A percentile compares a stretch with the other conserved stretches of the same genome.
phyloP scores from a whole-genome alignment of 2,113 vertebrate genomes.

The Tauraco erythrolophus region DNA sequence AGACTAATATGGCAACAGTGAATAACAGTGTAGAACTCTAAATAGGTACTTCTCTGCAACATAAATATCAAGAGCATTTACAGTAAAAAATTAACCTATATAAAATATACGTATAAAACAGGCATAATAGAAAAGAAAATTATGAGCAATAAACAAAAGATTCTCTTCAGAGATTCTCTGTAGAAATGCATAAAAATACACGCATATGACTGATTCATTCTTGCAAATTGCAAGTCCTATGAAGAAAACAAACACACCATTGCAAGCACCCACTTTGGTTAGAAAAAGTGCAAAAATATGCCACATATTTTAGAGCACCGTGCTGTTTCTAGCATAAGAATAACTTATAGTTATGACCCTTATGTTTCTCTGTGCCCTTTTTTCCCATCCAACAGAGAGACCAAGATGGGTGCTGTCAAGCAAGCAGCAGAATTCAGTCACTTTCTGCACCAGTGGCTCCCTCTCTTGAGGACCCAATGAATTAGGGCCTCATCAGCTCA shows the following conservation, averaged over 20 bases:
- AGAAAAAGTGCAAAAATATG: neutral
- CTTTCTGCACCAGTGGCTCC: neutral
- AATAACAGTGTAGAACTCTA: neutral
- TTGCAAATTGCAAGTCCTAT: neutral
- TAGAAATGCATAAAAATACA: neutral
- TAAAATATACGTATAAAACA: neutral
- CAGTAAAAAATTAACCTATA: neutral
- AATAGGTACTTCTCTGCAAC: neutral
- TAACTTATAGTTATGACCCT: neutral
- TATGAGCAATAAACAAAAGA: neutral
- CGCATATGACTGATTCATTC: neutral
- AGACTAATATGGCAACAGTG: neutral
- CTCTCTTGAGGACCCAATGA: neutral
- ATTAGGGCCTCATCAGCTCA: neutral
- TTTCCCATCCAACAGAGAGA: neutral
- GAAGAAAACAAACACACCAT: neutral
- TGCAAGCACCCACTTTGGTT: neutral
- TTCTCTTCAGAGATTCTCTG: neutral
- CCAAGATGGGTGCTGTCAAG: neutral
- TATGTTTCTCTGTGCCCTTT: neutral
- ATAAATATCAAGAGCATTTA: neutral
- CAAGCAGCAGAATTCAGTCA: neutral
- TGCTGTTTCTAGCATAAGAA: neutral
- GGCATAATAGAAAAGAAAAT: neutral
- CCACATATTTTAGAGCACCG: neutral